Base-by-base conservation (phyloP, 2,797 vertebrate species). In the Falco naumanni region DNA sequence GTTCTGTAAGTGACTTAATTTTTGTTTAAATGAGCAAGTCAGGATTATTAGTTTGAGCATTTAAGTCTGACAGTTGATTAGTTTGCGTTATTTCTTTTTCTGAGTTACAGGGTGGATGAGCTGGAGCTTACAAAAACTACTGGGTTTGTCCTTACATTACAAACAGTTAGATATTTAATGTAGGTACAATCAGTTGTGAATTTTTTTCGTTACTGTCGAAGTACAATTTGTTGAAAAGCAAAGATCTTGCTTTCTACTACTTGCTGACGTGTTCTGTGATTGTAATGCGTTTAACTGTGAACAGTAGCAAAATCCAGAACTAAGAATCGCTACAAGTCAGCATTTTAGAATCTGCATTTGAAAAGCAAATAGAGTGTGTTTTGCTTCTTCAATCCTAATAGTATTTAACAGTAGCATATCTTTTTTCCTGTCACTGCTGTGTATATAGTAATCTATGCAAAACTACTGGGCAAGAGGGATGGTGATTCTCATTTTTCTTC, bases 1-100 rank as follows among this genome's bases (percentile, higher is more conserved):
- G 98, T 99, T 63, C 98, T 99, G 99, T 99, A 98, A 99, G 99
- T 99, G 95, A 92, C 50, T 63, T 96, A 56, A 0, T 4, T 76
- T 92, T 91, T 63, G 6, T 95, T 90, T 80, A 77, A 92, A 84
- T 72, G 14, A 81, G 26, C 50, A 59, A 71, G 22, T 78, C 61
- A 83, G 68, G 25, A 29, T 81, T 91, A 24, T 39, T 61, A 47
- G 25, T 65, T 93, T 70, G 70, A 79, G 56, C 47, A 7, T 87
- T 94, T 87, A 57, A 26, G 26, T 80, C 70, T 87, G 57, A 39
- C 57, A 57, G 51, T 56, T 77, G 56, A 31, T 89, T 53, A 8
- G 15, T 81, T 80, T 89, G n/a, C 11, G 2, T 75, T 82, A 51
- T 4, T 90, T 78, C 20, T 56, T 77, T 76, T 50, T 12, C 47